phyloP scores from a whole-genome alignment of 1,140 invertebrate species.

The Nasonia longicornis region DNA sequence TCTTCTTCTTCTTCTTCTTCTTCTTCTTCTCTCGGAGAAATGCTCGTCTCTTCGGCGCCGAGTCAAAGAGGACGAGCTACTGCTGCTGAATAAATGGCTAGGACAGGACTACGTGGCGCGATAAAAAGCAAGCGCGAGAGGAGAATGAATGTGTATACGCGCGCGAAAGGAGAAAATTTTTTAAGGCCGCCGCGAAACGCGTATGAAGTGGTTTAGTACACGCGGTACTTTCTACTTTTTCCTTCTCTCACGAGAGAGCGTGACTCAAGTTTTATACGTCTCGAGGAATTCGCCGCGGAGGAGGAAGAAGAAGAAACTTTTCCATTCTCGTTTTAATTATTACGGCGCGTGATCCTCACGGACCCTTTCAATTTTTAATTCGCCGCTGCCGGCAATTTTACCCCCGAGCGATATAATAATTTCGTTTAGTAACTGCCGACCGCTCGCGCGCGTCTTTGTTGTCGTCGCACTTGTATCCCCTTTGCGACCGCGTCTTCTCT shows the following conservation, averaged over 20 bases:
- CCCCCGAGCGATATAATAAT: background rate
- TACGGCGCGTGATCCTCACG: background rate
- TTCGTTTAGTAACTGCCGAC: background rate
- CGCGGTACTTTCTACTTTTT: background rate
- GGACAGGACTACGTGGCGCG: background rate
- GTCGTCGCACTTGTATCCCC: background rate
- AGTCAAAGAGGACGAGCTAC: slow-evolving; percentile 36
- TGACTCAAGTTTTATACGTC: background rate
- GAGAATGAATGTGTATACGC: background rate
- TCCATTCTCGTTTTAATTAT: background rate
- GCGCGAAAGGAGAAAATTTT: slow-evolving; percentile 8
- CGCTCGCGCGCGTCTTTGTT: background rate
- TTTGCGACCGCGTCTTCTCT: background rate
- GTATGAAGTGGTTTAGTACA: slow-evolving; percentile 13
- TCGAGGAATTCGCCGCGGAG: background rate
- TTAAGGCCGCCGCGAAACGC: background rate
- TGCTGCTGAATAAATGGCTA: slow-evolving; percentile 44
- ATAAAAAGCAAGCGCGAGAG: slow-evolving; percentile 21
- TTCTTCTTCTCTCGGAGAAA: slow-evolving; percentile 43
- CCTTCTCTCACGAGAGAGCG: too few relatives aligned
- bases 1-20: background rate
- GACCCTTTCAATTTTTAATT: background rate
- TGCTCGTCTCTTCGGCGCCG: slow-evolving; percentile 39
- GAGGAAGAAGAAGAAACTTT: background rate
- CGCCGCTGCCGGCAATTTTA: background rate